A percentile compares a stretch with the other conserved stretches of the same genome.
phyloP scores from a whole-genome alignment of 2,113 vertebrate genomes.

The Lipotes vexillifer region DNA sequence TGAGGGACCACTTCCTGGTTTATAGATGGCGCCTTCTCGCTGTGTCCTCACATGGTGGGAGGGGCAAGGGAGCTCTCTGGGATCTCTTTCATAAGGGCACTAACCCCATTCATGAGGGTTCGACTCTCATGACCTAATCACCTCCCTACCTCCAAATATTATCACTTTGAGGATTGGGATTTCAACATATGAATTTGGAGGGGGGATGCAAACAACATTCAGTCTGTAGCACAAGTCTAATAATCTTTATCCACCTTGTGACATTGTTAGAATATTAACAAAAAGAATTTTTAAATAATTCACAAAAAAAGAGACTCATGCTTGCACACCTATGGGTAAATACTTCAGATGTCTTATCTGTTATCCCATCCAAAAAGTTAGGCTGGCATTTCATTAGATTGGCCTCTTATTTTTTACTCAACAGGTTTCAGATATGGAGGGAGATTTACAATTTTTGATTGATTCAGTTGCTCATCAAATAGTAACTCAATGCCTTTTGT shows the following conservation, averaged over 20 bases:
- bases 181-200: background rate
- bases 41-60: background rate
- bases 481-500: background rate
- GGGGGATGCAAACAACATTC: background rate
- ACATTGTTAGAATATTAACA: background rate
- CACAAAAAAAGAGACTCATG: background rate
- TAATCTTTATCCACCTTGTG: background rate
- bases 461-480: background rate
- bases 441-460: background rate
- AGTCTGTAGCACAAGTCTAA: background rate
- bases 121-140: background rate
- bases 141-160: no score
- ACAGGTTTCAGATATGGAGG: background rate
- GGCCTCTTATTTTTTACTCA: background rate
- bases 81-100: background rate
- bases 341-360: background rate
- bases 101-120: background rate
- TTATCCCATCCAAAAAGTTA: background rate
- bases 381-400: background rate
- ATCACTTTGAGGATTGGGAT: no score
- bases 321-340: background rate
- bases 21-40: background rate
- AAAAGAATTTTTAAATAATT: background rate
- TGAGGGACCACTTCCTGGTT: background rate
- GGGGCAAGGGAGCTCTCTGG: background rate